A percentile compares a stretch with the other conserved stretches of the same genome.
Conservation (phyloP, 1,140 invertebrate genomes). For the Teleopsis dalmanni region DNA sequence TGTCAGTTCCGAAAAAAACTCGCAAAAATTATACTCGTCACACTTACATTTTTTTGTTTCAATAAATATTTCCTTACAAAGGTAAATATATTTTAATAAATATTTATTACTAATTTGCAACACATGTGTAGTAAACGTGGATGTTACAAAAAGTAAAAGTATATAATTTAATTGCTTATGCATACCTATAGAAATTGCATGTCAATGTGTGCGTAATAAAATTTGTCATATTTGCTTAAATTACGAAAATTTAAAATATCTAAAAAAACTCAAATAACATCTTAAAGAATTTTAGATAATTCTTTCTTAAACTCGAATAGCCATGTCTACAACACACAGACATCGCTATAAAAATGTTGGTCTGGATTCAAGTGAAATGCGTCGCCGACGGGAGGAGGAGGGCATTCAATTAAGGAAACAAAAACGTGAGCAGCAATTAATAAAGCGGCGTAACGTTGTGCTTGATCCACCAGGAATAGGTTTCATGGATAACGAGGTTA, state of each 20-base stretch:
- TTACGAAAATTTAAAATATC: not conserved
- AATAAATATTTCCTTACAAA: no score
- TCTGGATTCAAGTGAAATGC: constrained; percentile 83
- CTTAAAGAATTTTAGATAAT: not conserved
- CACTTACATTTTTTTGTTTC: no score
- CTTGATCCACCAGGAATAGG: constrained; percentile 24
- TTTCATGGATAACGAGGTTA: constrained; percentile 20
- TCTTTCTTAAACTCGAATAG: constrained; percentile 1
- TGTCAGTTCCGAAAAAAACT: no score
- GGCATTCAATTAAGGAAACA: constrained; percentile 93
- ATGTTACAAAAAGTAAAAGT: no score
- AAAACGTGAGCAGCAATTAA: constrained; percentile 87
- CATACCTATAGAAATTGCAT: no score
- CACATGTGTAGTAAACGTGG: no score
- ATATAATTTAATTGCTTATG: no score
- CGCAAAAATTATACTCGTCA: no score
- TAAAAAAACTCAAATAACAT: not conserved
- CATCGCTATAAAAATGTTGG: constrained; percentile 93
- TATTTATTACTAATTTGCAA: no score
- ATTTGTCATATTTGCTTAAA: no score
- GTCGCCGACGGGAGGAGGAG: constrained; percentile 89
- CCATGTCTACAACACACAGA: constrained; percentile 80
- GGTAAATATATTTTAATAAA: no score
- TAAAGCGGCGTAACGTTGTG: constrained; percentile 85
- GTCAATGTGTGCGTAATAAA: no score